Percentiles rank a stretch among this genome's conserved stretches.
Evolutionary conservation across 2,888 invertebrate genomes (phyloP).

Genomic region (Drosophila flavopinicola): DNA sequence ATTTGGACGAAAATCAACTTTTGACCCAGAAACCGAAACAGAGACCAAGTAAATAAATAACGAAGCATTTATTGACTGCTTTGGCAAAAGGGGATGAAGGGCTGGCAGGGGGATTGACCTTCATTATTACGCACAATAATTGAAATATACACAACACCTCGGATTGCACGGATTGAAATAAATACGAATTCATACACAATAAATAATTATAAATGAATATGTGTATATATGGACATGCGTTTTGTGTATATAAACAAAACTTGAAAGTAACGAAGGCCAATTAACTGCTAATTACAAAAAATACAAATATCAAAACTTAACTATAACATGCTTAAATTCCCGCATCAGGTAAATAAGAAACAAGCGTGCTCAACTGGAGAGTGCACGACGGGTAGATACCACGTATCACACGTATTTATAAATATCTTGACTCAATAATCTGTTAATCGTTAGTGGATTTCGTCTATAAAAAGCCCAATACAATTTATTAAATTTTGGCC

Average conservation of each 20-base stretch:
- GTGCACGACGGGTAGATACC: not conserved
- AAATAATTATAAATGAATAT: constrained; percentile 14
- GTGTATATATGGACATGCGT: constrained; percentile 4
- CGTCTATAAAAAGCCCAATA: no score
- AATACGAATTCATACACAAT: constrained; percentile 26
- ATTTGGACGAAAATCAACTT: constrained; percentile 46
- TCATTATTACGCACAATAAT: constrained; percentile 46
- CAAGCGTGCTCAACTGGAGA: not conserved
- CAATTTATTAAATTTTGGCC: no score
- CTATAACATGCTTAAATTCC: constrained; percentile 1
- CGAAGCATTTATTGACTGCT: constrained; percentile 26
- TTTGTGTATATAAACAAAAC: constrained; percentile 48
- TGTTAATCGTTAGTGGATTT: no score
- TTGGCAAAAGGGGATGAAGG: not conserved
- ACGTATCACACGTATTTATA: no score
- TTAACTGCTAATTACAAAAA: constrained; percentile 51
- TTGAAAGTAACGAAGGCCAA: constrained; percentile 58
- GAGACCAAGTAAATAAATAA: constrained; percentile 29
- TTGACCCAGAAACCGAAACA: constrained; percentile 45
- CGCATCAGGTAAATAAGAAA: constrained; percentile 2
- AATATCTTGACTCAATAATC: no score
- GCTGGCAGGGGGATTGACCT: constrained; percentile 35
- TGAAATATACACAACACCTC: constrained; percentile 13
- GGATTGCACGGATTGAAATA: constrained; percentile 40
- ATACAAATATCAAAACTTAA: constrained; percentile 19